A percentile compares a stretch with the other conserved stretches of the same genome.
These are phyloP conservation scores for Esox niger DNA, from an alignment of 2,113 vertebrate genomes.

Conservation along the genomic window DNA sequence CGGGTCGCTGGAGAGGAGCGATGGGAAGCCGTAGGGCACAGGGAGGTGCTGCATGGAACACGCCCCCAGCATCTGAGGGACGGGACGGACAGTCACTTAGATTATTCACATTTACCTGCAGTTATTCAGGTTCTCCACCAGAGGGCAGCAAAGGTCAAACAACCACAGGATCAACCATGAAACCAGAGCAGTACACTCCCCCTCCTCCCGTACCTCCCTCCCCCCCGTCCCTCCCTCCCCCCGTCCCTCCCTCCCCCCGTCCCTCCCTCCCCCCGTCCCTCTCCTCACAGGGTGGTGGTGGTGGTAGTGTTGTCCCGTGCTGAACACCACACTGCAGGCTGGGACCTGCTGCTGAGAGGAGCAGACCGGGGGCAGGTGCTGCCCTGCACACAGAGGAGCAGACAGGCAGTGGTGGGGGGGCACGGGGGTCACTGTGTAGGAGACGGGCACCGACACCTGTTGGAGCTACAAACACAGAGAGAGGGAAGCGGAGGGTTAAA, in stretches of 20 bases:
- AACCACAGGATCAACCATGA: too few species aligned
- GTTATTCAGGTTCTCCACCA: slow-evolving; percentile 40
- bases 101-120: background rate
- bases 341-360: slow-evolving; percentile 91
- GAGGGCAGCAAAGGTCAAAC: slow-evolving; percentile 51
- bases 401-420: slow-evolving; percentile 91
- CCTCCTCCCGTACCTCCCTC: too few species aligned
- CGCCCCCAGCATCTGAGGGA: slow-evolving; percentile 88
- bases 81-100: slow-evolving; percentile 16
- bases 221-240: too few species aligned
- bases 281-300: slow-evolving; percentile 94
- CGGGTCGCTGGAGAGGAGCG: slow-evolving; percentile 92
- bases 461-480: slow-evolving; percentile 1
- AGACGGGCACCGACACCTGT: slow-evolving; percentile 80
- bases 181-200: too few species aligned
- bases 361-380: slow-evolving; percentile 92
- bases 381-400: slow-evolving; percentile 89
- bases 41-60: slow-evolving; percentile 97
- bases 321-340: slow-evolving; percentile 94
- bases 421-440: slow-evolving; percentile 91
- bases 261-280: slow-evolving; percentile 72
- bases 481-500: background rate
- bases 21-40: slow-evolving; percentile 93
- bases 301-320: slow-evolving; percentile 90
- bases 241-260: too few species aligned